phyloP scores from a whole-genome alignment of 2,888 invertebrate genomes.

The Leucophora obtusa region DNA sequence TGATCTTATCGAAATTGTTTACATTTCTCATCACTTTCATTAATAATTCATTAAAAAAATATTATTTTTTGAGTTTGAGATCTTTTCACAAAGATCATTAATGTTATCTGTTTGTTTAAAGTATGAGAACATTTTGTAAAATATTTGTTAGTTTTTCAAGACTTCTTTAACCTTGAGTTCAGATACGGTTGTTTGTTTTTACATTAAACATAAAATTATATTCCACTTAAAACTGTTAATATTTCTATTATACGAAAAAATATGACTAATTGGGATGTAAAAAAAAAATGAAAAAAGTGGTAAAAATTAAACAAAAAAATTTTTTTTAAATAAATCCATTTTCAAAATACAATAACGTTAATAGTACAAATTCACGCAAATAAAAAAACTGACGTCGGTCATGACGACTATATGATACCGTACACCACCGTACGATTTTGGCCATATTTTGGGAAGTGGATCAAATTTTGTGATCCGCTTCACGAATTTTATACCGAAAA shows the following conservation, averaged over 20 bases:
- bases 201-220: conserved; percentile 4
- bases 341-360: no score
- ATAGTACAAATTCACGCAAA: no score
- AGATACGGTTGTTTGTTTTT: conserved; percentile 13
- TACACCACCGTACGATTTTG: no score
- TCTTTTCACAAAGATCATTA: conserved; percentile 4
- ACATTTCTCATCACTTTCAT: conserved; percentile 33
- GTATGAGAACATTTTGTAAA: conserved; percentile 21
- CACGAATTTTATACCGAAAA: no score
- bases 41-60: conserved; percentile 39
- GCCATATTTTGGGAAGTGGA: no score
- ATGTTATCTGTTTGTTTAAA: conserved; percentile 15
- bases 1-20: conserved; percentile 26
- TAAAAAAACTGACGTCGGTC: no score
- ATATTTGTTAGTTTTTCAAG: not conserved
- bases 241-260: not conserved
- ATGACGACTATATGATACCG: no score
- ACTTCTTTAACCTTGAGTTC: not conserved
- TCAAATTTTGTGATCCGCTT: no score
- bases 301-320: no score
- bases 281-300: no score
- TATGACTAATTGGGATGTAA: not conserved
- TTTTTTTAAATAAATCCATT: no score
- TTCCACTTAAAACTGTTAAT: not conserved
- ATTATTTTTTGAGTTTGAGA: not conserved